Evolutionary conservation across 2,113 vertebrate species (phyloP).

Genomic region (Fregata magnificens): DNA sequence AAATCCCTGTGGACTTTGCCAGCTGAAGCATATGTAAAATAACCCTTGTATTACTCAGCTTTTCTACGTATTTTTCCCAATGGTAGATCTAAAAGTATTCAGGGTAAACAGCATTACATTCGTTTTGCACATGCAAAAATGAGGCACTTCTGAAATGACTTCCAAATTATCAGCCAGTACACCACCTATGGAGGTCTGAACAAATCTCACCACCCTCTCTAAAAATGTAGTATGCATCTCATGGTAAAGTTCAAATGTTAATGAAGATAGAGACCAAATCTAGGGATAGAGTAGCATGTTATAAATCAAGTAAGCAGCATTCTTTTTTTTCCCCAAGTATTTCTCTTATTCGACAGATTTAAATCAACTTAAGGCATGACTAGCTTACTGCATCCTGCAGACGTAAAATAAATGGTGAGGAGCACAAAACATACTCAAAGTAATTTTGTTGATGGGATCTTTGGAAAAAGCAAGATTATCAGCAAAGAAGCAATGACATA

Average conservation of each 20-base stretch:
- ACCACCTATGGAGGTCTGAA: background rate
- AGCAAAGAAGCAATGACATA: background rate
- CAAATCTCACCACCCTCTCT: background rate
- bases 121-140: background rate
- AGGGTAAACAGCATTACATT: background rate
- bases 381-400: background rate
- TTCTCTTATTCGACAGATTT: background rate
- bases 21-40: background rate
- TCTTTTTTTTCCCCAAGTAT: background rate
- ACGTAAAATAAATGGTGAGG: background rate
- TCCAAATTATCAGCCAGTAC: background rate
- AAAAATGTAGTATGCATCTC: background rate
- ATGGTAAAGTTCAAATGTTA: background rate
- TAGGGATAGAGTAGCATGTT: background rate
- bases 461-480: background rate
- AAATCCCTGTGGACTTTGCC: background rate
- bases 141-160: background rate
- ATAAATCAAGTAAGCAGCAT: background rate
- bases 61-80: background rate
- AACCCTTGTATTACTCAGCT: background rate
- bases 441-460: background rate
- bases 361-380: background rate
- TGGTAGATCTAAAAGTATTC: background rate
- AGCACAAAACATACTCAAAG: background rate
- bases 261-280: background rate